These are phyloP conservation scores for Leucozona laternaria DNA, from an alignment of 2,888 invertebrate species.

Conservation along the genomic window DNA sequence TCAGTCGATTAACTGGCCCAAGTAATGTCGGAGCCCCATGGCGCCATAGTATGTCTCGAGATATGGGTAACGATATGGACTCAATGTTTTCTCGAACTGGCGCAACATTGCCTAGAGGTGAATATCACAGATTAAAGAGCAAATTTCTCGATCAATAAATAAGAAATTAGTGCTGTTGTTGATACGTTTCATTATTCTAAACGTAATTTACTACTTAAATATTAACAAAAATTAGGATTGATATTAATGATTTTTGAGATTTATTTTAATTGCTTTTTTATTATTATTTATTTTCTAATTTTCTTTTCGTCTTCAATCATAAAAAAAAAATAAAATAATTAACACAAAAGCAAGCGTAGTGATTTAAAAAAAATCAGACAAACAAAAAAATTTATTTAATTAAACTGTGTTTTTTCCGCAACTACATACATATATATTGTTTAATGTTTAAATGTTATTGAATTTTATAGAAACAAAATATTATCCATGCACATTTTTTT, in stretches of 20 bases:
- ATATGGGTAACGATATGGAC: conserved; percentile 89
- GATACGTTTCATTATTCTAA: conserved; percentile 66
- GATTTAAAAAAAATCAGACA: conserved; percentile 64
- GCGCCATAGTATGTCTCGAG: conserved; percentile 87
- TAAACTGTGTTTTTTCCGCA: conserved; percentile 71
- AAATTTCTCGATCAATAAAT: conserved; percentile 83
- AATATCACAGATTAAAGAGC: conserved; percentile 84
- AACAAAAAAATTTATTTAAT: conserved; percentile 76
- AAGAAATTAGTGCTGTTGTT: conserved; percentile 68
- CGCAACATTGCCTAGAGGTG: conserved; percentile 89
- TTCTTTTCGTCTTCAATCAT: conserved; percentile 45
- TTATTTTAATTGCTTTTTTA: conserved; percentile 68
- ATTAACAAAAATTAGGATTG: conserved; percentile 67
- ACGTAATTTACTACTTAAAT: conserved; percentile 49
- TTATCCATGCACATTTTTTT: conserved; percentile 60
- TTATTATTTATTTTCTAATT: conserved; percentile 40
- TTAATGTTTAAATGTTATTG: conserved; percentile 68
- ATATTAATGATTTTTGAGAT: conserved; percentile 54
- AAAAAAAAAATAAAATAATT: conserved; percentile 55
- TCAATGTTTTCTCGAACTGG: conserved; percentile 87
- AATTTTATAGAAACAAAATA: conserved; percentile 50
- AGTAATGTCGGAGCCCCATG: conserved; percentile 84
- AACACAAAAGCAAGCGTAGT: conserved; percentile 70
- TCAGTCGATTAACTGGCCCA: conserved; percentile 81
- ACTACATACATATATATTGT: conserved; percentile 51